Evolutionary conservation across 1,140 invertebrate genomes (phyloP).

Genomic region (Drosophila cardini): DNA sequence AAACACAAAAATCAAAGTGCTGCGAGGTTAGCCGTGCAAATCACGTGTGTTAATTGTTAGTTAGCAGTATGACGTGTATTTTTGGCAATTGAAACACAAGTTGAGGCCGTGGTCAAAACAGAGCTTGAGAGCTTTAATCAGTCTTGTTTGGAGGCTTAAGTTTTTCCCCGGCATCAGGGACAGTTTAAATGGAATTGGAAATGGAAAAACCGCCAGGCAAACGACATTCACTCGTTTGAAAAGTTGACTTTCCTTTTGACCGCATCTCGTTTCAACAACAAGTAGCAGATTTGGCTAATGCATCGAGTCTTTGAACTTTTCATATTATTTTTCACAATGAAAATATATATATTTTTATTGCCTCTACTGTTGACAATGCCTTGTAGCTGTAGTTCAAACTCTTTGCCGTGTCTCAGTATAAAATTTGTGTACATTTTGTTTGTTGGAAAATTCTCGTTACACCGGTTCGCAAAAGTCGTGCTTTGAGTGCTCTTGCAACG

Average conservation of each 20-base stretch:
- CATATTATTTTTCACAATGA: slow-evolving; percentile 40
- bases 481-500: slow-evolving; percentile 2
- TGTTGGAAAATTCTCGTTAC: slow-evolving; percentile 53
- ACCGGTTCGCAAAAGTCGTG: slow-evolving; percentile 54
- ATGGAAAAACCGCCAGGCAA: slow-evolving; percentile 69
- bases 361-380: slow-evolving; percentile 47
- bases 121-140: slow-evolving; percentile 35
- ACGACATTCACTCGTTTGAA: slow-evolving; percentile 54
- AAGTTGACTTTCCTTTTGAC: slow-evolving; percentile 80
- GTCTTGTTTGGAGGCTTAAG: slow-evolving; percentile 8
- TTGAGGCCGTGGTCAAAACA: slow-evolving; percentile 4
- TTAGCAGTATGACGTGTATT: slow-evolving; percentile 34
- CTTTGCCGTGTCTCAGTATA: neutral
- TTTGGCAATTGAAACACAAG: slow-evolving; percentile 27
- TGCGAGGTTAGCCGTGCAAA: slow-evolving; percentile 64
- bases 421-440: slow-evolving; percentile 21
- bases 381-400: neutral
- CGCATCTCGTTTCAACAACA: slow-evolving; percentile 58
- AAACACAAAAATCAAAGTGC: slow-evolving; percentile 7
- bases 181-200: slow-evolving; percentile 65
- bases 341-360: slow-evolving; percentile 56
- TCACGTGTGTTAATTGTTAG: slow-evolving; percentile 68
- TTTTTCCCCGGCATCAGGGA: slow-evolving; percentile 44
- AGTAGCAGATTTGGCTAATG: slow-evolving; percentile 60
- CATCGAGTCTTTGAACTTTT: slow-evolving; percentile 71